Conservation (phyloP, 1,140 invertebrate genomes). For the Drosophila obscura region DNA sequence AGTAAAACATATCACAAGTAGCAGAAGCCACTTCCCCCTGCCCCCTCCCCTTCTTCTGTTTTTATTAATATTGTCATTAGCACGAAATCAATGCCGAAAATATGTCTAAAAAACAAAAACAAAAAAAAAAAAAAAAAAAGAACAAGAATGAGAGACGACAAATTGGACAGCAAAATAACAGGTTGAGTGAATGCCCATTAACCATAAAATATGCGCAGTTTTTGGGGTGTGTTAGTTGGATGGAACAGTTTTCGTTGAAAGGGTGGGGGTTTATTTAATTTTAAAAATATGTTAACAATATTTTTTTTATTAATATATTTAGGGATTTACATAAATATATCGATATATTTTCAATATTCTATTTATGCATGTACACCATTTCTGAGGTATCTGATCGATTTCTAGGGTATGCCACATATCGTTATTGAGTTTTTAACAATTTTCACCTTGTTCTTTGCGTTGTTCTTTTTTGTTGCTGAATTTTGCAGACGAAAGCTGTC, state of each 20-base stretch:
- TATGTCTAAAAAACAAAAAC: slow-evolving; percentile 53
- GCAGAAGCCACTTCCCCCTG: background rate
- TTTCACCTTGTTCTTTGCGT: slow-evolving; percentile 26
- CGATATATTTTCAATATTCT: no score
- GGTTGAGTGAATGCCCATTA: slow-evolving; percentile 18
- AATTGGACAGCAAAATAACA: slow-evolving; percentile 18
- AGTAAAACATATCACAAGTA: no score
- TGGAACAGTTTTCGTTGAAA: no score
- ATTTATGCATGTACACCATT: no score
- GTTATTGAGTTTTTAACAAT: background rate
- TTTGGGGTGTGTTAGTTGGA: slow-evolving; percentile 1
- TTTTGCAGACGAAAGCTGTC: slow-evolving; percentile 27
- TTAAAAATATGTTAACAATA: background rate
- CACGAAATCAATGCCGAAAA: slow-evolving; percentile 56
- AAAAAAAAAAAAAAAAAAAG: background rate
- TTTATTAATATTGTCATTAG: slow-evolving; percentile 56
- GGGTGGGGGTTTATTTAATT: background rate
- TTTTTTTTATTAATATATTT: no score
- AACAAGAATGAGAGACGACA: slow-evolving; percentile 3
- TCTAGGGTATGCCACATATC: slow-evolving; percentile 8
- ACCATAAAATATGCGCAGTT: background rate
- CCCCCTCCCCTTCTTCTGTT: slow-evolving; percentile 4
- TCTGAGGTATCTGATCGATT: no score
- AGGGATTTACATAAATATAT: no score
- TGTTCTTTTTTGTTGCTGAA: slow-evolving; percentile 17